These are phyloP conservation scores for Chamaea fasciata DNA, from an alignment of 2,113 vertebrate genomes.

Conservation along the genomic window DNA sequence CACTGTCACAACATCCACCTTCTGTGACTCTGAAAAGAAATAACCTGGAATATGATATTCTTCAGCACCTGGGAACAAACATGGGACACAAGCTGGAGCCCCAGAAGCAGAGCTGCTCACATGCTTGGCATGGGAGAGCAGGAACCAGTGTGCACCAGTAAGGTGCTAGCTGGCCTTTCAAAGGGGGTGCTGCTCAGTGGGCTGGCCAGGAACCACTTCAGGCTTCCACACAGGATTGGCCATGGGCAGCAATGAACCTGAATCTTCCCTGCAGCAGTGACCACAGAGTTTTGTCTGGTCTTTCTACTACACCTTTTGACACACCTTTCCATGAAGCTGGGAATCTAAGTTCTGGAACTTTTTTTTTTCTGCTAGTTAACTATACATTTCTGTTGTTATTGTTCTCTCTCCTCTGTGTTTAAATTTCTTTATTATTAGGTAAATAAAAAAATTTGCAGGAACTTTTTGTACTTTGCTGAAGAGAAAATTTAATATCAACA, in stretches of 20 bases:
- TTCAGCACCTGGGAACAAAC: background rate
- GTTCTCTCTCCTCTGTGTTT: background rate
- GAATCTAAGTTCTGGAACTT: background rate
- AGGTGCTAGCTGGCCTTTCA: background rate
- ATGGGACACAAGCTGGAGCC: background rate
- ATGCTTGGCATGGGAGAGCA: background rate
- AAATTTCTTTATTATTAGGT: background rate
- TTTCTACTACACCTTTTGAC: background rate
- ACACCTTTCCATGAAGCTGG: background rate
- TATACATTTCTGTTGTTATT: background rate
- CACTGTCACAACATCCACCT: background rate
- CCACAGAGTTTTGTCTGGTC: background rate
- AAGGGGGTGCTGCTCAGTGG: background rate
- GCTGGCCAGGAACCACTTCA: background rate
- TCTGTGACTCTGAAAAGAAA: background rate
- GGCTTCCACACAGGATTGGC: background rate
- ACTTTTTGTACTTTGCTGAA: background rate
- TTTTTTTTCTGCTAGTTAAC: background rate
- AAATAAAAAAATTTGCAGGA: background rate
- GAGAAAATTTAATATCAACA: background rate
- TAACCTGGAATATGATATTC: background rate
- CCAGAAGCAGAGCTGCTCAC: background rate
- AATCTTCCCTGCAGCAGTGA: background rate
- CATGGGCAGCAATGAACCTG: fast-evolving
- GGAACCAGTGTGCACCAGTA: fast-evolving